Evolutionary conservation across 2,888 invertebrate species (phyloP).

Genomic region (Graphium colonna): DNA sequence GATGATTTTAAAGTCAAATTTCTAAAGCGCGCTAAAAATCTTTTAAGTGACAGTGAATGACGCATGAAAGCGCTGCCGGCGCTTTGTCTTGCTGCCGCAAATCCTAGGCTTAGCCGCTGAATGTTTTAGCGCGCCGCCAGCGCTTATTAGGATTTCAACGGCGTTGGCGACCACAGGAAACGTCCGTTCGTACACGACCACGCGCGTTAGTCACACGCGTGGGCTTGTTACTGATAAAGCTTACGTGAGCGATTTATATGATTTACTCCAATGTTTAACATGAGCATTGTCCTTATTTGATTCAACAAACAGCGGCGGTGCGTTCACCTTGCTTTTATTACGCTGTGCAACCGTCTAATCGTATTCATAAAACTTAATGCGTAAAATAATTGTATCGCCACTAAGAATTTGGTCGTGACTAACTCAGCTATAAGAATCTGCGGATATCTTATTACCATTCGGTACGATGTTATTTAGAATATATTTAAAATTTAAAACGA

Average conservation of each 20-base stretch:
- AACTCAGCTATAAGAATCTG: too few species aligned
- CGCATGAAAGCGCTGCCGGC: too few species aligned
- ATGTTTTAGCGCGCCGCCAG: constrained; percentile 26
- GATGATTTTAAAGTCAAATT: too few species aligned
- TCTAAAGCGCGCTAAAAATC: too few species aligned
- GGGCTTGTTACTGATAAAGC: constrained; percentile 45
- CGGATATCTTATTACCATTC: too few species aligned
- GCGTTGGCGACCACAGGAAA: constrained; percentile 60
- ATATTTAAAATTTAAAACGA: too few species aligned
- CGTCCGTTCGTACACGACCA: constrained; percentile 37
- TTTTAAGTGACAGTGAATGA: too few species aligned
- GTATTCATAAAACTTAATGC: neutral
- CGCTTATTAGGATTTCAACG: constrained; percentile 58
- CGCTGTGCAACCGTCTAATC: neutral
- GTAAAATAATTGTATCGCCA: neutral
- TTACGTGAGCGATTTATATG: constrained; percentile 53
- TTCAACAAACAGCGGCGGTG: constrained; percentile 28
- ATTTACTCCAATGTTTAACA: constrained; percentile 29
- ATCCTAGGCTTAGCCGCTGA: neutral
- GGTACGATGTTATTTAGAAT: too few species aligned
- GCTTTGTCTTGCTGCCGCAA: too few species aligned
- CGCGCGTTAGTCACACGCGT: constrained; percentile 55
- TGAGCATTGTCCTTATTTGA: constrained; percentile 37
- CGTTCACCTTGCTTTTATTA: constrained; percentile 35
- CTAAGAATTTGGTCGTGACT: neutral